Evolutionary conservation across 1,140 invertebrate genomes (phyloP), one percentile per base, ranked within the genome.

Genomic region (Heliconius hewitsoni): DNA sequence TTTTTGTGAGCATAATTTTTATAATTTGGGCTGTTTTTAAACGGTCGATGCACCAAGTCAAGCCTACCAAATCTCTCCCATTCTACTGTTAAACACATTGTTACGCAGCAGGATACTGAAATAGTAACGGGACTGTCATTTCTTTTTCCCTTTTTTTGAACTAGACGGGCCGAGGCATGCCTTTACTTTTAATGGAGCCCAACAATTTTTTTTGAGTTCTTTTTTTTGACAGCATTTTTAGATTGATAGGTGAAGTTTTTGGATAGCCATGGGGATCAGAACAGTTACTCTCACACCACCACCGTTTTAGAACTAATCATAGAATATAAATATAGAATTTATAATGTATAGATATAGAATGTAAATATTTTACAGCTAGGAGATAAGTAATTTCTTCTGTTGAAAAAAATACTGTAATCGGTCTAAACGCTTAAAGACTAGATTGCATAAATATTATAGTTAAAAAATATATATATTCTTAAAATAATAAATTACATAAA

Each of bases 81-180:
- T 80, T 81, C 81, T 71, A 79, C 75, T 71, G 39, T 80, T 76
- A 85, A 80, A 75, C 83, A 82, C 82, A 84, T 85, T 81, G 84
- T 86, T 83, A 81, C 87, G 76, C 84, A 86, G 83, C 86, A 85
- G 82, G 89, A 84, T 82, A 84, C 83, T 88, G 89, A 89, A 87
- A 88, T 87, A 71, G 66, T 93, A 93, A 93, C 92, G 92, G 92
- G 86, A 92, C 87, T 87, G 75, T 84, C 82, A 84, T 85, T 90
- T 91, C 81, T 88, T 91, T 89, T 89, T 87, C 85, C 60, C 83
- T 90, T 91, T 91, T 90, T 91, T 90, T 85, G 30, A 80, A 37
- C 83, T 85, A 85, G 78, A 81, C 83, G 77, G 27, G 80, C 80
- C 74, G 81, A 86, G 82, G 86, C 83, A 85, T 88, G 86, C 90